Evolutionary conservation across 2,113 vertebrate genomes (phyloP).

Genomic region (Macaca fascicularis): DNA sequence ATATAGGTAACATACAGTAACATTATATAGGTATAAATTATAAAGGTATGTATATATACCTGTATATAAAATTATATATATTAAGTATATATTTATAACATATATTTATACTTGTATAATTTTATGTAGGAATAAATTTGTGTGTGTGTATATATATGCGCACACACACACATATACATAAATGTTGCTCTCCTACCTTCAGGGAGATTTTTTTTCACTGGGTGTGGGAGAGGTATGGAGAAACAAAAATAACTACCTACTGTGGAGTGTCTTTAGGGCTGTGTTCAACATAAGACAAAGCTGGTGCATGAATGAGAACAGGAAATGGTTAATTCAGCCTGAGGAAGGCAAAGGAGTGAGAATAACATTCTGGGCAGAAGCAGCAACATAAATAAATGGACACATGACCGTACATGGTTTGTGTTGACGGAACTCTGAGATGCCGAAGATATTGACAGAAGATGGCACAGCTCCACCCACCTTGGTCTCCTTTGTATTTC

Average conservation of each 20-base stretch:
- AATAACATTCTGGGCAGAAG: background rate
- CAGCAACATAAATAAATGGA: background rate
- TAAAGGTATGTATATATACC: too few relatives aligned
- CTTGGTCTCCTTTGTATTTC: background rate
- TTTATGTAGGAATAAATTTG: too few relatives aligned
- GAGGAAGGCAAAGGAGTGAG: background rate
- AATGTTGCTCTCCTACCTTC: background rate
- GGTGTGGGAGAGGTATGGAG: background rate
- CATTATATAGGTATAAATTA: too few relatives aligned
- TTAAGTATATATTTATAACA: too few relatives aligned
- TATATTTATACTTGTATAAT: too few relatives aligned
- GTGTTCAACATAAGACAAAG: background rate
- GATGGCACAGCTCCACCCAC: rapidly evolving
- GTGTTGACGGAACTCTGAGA: background rate
- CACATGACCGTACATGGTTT: background rate
- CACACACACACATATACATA: too few relatives aligned
- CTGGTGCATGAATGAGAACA: background rate
- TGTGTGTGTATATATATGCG: too few relatives aligned
- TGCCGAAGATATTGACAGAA: background rate
- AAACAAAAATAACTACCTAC: background rate
- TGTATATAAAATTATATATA: too few relatives aligned
- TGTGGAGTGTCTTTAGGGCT: background rate
- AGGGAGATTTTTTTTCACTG: background rate
- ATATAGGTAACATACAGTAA: too few relatives aligned
- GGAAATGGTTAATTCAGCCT: background rate